These are phyloP conservation scores for Psilopogon haemacephalus DNA, from an alignment of 2,113 vertebrate species.

Conservation along the genomic window DNA sequence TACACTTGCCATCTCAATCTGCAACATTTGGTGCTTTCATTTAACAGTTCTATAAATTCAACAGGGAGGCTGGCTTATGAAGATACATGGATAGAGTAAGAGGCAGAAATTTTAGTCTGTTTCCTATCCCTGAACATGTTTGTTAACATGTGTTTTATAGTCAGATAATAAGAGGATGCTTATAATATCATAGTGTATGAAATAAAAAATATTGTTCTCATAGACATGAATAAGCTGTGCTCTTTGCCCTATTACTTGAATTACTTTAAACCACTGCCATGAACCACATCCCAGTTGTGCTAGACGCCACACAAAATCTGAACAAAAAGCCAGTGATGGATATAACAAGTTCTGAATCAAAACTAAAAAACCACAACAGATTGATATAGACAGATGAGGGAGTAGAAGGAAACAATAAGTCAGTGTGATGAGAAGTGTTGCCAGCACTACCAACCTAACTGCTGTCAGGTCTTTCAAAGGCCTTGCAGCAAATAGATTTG, in stretches of 20 bases:
- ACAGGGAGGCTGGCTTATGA: constrained; percentile 36
- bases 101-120: constrained; percentile 33
- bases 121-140: constrained; percentile 1
- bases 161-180: constrained; percentile 36
- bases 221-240: neutral
- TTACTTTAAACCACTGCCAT: neutral
- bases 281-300: neutral
- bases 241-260: neutral
- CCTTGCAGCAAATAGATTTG: neutral
- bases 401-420: constrained; percentile 4
- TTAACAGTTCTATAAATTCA: constrained; percentile 66
- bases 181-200: neutral
- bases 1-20: constrained; percentile 59
- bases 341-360: neutral
- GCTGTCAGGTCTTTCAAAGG: neutral
- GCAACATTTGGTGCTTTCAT: constrained; percentile 65
- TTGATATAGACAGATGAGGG: neutral
- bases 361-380: neutral
- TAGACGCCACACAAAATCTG: neutral
- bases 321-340: neutral
- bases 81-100: constrained; percentile 28
- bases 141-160: neutral
- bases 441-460: neutral
- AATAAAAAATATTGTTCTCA: neutral
- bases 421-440: neutral